Base-by-base conservation (phyloP, 2,113 vertebrate species). In the Seriola dumerili region DNA sequence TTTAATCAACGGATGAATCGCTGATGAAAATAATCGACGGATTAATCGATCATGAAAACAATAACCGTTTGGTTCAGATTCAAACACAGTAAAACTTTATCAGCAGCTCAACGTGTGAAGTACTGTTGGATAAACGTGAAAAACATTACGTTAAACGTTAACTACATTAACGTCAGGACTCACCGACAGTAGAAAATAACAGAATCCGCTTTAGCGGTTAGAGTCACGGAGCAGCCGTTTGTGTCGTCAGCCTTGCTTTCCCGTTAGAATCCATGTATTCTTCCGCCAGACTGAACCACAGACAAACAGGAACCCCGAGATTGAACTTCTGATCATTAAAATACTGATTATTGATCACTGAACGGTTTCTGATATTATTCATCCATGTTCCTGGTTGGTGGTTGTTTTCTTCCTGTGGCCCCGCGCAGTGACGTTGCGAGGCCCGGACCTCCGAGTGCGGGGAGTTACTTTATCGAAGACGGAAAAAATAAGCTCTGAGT, bases 321-420 rank as follows among this genome's bases (percentile, higher is more conserved):
- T 38, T 17, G 16, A 23, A 11, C 0, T 2, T 16, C 8, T 10
- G 0, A 66, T 36, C 9, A 0, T 5, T 13, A n/a, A 11, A 23
- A 46, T 8, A 46, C 1, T 3, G 17, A 25, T 48, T 1, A 34
- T 9, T 13, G 19, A 32, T n/a, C 8, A 34, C 0, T 13, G 19
- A 25, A 7, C 9, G 8, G 23, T 11, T 61, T 9, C 38, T 5
- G 13, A 66, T 42, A 4, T 5, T 10, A 42, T 42, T 9, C 10
- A 42, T 10, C 40, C 40, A 42, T 42, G 23, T 11, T 61, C 5
- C 38, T 5, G 13, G 59, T 13, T n/a, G 10, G 12, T n/a, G 16
- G 78, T 85, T 90, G 69, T 87, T 89, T 81, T 91, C 74, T 63
- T 88, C 48, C 50, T 38, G 48, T n/a, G 77, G 58, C 86, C 85